phyloP scores from a whole-genome alignment of 2,888 invertebrate genomes.

The Trilocha varians region DNA sequence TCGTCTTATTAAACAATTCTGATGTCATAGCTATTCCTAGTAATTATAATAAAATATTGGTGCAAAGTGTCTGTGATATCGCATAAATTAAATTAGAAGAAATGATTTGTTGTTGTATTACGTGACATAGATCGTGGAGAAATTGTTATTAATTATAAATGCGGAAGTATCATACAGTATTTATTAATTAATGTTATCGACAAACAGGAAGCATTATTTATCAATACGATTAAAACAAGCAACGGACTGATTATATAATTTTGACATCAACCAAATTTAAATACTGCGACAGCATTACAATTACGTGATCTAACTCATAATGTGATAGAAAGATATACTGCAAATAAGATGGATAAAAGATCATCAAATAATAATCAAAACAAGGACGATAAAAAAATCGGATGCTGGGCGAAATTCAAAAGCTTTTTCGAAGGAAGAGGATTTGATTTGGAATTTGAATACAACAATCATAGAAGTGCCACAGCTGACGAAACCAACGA shows the following conservation, averaged over 20 bases:
- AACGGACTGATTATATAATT: not conserved
- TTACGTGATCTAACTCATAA: not conserved
- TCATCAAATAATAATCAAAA: conserved; percentile 2
- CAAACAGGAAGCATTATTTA: not conserved
- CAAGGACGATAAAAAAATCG: conserved; percentile 17
- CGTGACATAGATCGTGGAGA: too few relatives aligned
- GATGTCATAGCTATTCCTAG: not conserved
- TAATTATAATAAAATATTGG: not conserved
- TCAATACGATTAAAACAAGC: not conserved
- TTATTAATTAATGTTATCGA: not conserved
- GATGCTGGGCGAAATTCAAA: conserved; percentile 59
- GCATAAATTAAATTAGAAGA: not conserved
- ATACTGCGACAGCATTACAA: not conserved
- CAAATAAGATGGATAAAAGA: conserved; percentile 21
- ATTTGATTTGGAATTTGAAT: conserved; percentile 61
- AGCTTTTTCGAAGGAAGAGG: conserved; percentile 58
- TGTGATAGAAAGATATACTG: not conserved
- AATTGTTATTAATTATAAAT: not conserved
- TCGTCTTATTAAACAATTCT: not conserved
- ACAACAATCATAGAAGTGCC: conserved; percentile 25
- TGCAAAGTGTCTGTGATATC: not conserved
- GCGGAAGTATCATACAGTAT: not conserved
- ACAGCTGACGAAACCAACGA: conserved; percentile 32
- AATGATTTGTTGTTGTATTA: too few relatives aligned
- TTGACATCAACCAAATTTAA: not conserved